These are phyloP conservation scores for Callipepla squamata DNA, from an alignment of 2,113 vertebrate genomes.

Conservation along the genomic window DNA sequence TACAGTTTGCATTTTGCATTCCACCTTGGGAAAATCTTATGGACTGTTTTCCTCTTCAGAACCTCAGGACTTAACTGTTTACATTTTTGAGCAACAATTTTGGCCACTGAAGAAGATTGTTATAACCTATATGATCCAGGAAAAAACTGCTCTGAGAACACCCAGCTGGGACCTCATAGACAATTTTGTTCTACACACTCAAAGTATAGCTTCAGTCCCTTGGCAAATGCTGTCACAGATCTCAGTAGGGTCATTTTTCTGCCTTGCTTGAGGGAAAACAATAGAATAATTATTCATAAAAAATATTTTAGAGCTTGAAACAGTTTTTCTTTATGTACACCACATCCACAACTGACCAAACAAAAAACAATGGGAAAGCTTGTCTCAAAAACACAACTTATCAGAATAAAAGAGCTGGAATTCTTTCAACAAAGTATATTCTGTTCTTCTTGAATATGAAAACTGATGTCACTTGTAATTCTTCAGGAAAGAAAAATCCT, in stretches of 20 bases:
- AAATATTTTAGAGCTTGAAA: conserved; percentile 48
- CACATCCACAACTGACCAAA: conserved; percentile 52
- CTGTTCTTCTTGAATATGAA: conserved; percentile 74
- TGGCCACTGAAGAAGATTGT: neutral
- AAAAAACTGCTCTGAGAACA: neutral
- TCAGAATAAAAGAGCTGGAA: conserved; percentile 54
- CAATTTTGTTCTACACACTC: neutral
- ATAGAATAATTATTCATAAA: conserved; percentile 60
- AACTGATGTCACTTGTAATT: conserved; percentile 81
- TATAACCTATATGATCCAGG: neutral
- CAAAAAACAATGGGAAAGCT: conserved; percentile 76
- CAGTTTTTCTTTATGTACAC: conserved; percentile 19
- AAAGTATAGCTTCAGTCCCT: neutral
- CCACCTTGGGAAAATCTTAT: neutral
- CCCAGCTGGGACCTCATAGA: neutral
- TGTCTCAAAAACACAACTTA: conserved; percentile 72
- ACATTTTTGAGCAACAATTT: neutral
- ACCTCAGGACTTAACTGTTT: neutral
- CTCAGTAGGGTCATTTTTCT: conserved; percentile 10
- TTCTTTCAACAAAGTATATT: conserved; percentile 74
- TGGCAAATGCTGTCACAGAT: neutral
- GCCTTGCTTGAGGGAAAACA: conserved; percentile 11
- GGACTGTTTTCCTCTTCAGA: neutral
- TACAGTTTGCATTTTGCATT: neutral
- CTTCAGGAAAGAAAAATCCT: conserved; percentile 61